Conservation (phyloP, 2,888 invertebrate genomes). For the Drosophila sordidapex region DNA sequence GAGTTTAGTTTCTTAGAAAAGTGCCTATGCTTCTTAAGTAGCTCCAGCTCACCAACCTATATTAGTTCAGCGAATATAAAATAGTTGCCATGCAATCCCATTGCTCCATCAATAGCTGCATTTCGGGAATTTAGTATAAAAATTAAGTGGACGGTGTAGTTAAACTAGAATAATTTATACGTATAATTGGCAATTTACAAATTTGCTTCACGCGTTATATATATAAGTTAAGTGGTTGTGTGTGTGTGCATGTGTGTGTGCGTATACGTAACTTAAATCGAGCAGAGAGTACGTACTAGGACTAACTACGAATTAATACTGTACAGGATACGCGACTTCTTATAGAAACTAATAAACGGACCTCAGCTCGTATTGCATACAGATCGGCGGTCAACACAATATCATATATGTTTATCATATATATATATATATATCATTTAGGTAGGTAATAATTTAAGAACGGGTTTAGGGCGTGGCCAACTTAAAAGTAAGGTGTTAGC, state of each 20-base stretch:
- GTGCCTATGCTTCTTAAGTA: background rate
- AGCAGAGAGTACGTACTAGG: conserved; percentile 46
- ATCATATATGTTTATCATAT: conserved; percentile 11
- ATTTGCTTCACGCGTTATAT: conserved; percentile 23
- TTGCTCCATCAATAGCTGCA: background rate
- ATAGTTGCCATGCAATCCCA: background rate
- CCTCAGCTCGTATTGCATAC: conserved; percentile 47
- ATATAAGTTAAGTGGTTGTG: conserved; percentile 19
- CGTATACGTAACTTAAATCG: conserved; percentile 24
- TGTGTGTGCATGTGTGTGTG: conserved; percentile 11
- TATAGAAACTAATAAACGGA: conserved; percentile 46
- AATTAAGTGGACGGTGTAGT: conserved; percentile 58
- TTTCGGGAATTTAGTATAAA: conserved; percentile 20
- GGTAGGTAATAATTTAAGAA: conserved; percentile 31
- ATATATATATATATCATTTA: conserved; percentile 11
- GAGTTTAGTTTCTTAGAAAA: background rate
- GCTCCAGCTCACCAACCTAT: background rate
- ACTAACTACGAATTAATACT: conserved; percentile 77
- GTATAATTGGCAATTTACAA: conserved; percentile 62
- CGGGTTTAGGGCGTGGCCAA: conserved; percentile 36
- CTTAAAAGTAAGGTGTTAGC: conserved; percentile 83
- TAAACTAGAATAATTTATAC: conserved; percentile 53
- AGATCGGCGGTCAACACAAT: conserved; percentile 61
- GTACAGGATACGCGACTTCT: conserved; percentile 64
- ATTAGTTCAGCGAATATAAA: background rate